These are phyloP conservation scores for Uria aalge DNA, from an alignment of 2,113 vertebrate species.

Conservation along the genomic window DNA sequence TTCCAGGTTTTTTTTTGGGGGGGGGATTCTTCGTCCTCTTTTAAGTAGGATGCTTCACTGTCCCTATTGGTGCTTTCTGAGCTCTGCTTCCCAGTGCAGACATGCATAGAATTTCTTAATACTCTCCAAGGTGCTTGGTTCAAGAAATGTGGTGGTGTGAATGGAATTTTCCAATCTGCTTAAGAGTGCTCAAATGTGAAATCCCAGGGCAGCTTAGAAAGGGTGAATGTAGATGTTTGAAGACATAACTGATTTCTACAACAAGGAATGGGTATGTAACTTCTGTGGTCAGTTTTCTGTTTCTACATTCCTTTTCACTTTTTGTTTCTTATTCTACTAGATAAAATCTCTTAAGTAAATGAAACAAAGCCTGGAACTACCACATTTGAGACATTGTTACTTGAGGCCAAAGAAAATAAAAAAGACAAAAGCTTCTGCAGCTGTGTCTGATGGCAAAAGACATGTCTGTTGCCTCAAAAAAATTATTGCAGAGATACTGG, in stretches of 20 bases:
- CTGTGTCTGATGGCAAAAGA: not conserved
- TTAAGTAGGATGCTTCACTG: not conserved
- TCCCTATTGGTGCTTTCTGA: not conserved
- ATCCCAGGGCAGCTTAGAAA: not conserved
- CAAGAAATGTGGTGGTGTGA: not conserved
- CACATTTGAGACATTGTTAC: not conserved
- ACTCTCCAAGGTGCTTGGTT: not conserved
- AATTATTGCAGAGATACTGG: not conserved
- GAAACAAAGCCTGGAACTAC: not conserved
- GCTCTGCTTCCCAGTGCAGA: not conserved
- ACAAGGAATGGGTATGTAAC: fast-evolving
- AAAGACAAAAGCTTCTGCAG: not conserved
- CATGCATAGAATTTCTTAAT: not conserved
- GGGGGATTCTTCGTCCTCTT: not conserved
- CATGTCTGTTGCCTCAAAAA: not conserved
- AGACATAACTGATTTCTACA: not conserved
- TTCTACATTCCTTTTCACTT: not conserved
- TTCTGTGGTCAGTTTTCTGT: not conserved
- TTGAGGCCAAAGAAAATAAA: not conserved
- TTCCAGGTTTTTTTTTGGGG: not conserved
- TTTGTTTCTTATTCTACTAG: not conserved
- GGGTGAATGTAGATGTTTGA: not conserved
- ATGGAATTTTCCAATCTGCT: not conserved
- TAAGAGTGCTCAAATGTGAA: not conserved
- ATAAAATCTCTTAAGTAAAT: not conserved